phyloP scores from a whole-genome alignment of 2,888 invertebrate genomes.

The Thecophora atra region DNA sequence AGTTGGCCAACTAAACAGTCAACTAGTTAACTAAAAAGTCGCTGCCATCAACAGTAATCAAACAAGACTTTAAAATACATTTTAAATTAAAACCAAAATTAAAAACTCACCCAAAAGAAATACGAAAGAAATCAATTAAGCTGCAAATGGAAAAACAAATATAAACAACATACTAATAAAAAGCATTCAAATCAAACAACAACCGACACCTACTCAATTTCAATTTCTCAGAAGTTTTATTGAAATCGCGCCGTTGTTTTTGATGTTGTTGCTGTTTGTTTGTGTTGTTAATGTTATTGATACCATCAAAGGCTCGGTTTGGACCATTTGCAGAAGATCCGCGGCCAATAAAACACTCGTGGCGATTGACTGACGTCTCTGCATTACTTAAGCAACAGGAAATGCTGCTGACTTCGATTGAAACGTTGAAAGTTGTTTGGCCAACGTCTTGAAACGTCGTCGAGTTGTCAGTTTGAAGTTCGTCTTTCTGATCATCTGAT shows the following conservation, averaged over 20 bases:
- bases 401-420: slow-evolving; percentile 14
- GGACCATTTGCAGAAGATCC: not conserved
- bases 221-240: not conserved
- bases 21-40: not conserved
- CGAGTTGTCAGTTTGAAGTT: not conserved
- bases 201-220: slow-evolving; percentile 27
- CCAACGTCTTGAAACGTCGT: slow-evolving; percentile 12
- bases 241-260: not conserved
- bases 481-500: not conserved
- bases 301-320: not conserved
- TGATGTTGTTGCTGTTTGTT: not conserved
- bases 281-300: not conserved
- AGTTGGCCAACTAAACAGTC: not conserved
- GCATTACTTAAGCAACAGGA: slow-evolving; percentile 10
- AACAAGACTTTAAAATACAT: slow-evolving; percentile 26
- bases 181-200: not conserved
- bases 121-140: not conserved
- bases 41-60: slow-evolving; percentile 23
- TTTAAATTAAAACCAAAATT: slow-evolving; percentile 15
- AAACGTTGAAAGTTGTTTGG: slow-evolving; percentile 8
- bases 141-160: not conserved
- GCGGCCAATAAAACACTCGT: no score
- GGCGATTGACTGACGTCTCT: no score
- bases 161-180: no score
- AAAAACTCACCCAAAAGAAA: not conserved